These are phyloP conservation scores for Ctenodactylus gundi DNA, from an alignment of 2,113 vertebrate genomes.

Conservation along the genomic window DNA sequence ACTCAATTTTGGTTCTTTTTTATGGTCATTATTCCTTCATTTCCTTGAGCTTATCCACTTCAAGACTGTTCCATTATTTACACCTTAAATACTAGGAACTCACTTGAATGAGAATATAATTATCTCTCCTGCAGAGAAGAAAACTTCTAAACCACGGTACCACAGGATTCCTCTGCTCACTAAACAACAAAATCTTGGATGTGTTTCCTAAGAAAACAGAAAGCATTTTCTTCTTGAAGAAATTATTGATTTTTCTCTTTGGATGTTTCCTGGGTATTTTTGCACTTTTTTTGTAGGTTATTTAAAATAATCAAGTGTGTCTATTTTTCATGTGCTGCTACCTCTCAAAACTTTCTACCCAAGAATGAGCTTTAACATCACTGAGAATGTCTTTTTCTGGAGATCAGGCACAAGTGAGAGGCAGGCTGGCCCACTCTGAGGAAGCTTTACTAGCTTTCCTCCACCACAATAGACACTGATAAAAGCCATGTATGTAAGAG, in stretches of 20 bases:
- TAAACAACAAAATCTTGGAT: neutral
- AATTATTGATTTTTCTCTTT: too few relatives aligned
- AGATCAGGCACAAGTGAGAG: neutral
- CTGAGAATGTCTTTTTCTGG: neutral
- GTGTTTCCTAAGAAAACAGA: neutral
- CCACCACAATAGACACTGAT: neutral
- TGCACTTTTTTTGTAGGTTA: neutral
- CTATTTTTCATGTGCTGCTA: neutral
- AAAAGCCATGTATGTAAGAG: neutral
- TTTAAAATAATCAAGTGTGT: too few relatives aligned
- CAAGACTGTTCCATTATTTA: neutral
- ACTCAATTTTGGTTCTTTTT: constrained; percentile 3
- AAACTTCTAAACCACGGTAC: neutral
- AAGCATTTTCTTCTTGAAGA: neutral
- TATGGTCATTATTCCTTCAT: constrained; percentile 10
- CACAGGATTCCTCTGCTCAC: neutral
- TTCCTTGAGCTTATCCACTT: neutral
- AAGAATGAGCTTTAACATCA: neutral
- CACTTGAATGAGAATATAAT: neutral
- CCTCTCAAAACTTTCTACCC: neutral
- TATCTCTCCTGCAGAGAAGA: neutral
- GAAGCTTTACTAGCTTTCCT: neutral
- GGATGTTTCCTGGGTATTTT: neutral
- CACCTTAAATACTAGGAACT: neutral
- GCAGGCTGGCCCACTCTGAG: neutral